Conservation (phyloP, 2,113 vertebrate genomes). For the Bettongia penicillata region DNA sequence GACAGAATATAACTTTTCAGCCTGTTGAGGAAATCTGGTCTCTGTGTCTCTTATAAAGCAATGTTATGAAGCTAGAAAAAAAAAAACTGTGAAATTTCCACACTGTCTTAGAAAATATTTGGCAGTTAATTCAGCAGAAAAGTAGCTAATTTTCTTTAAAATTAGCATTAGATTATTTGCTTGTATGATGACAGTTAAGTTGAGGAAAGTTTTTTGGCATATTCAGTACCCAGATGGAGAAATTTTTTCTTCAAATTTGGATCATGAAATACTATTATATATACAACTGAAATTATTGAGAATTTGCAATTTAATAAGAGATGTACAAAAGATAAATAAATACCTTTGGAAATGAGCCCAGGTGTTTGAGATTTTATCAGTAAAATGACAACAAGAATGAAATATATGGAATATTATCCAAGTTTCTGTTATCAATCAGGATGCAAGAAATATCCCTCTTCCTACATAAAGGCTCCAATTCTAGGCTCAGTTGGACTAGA, state of each 20-base stretch:
- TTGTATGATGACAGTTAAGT: slow-evolving; percentile 42
- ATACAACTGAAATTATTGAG: not conserved
- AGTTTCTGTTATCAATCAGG: not conserved
- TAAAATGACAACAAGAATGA: not conserved
- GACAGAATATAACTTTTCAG: slow-evolving; percentile 62
- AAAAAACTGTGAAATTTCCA: slow-evolving; percentile 70
- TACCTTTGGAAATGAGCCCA: not conserved
- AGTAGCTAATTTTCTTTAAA: slow-evolving; percentile 64
- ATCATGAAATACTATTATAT: slow-evolving; percentile 3
- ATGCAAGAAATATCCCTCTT: not conserved
- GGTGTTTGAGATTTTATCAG: not conserved
- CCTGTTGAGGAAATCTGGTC: slow-evolving; percentile 41
- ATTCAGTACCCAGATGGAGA: slow-evolving; percentile 7
- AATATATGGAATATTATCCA: not conserved
- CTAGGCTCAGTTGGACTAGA: not conserved
- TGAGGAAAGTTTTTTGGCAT: slow-evolving; percentile 36
- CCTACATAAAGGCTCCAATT: not conserved
- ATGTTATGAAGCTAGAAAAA: slow-evolving; percentile 69
- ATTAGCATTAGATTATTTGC: slow-evolving; percentile 55
- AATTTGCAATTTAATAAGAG: not conserved
- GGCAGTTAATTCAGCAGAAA: slow-evolving; percentile 23
- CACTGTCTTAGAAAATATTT: slow-evolving; percentile 61
- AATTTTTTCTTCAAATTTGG: slow-evolving; percentile 47
- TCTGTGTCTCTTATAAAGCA: slow-evolving; percentile 63
- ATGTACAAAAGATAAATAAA: not conserved